A percentile compares a stretch with the other conserved stretches of the same genome.
These are phyloP conservation scores for Catharus minimus DNA, from an alignment of 2,113 vertebrate genomes.

Conservation along the genomic window DNA sequence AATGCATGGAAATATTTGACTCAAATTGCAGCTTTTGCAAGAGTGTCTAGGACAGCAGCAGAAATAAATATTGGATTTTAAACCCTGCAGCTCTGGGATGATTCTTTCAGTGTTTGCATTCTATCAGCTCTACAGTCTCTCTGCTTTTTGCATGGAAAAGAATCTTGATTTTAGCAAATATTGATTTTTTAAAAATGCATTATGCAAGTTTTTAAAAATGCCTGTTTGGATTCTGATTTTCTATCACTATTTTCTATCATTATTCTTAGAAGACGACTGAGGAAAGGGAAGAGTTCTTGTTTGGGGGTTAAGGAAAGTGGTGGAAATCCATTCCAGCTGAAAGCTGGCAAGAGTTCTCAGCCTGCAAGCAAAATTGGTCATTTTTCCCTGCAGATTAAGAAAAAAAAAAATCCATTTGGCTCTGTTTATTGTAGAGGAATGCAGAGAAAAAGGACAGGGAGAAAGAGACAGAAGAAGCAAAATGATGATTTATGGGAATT, in stretches of 20 bases:
- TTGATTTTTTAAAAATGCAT: neutral
- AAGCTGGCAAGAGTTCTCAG: neutral
- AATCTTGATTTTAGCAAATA: neutral
- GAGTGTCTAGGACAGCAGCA: neutral
- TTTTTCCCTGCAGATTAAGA: constrained; percentile 12
- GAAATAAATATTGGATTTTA: neutral
- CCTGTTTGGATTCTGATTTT: neutral
- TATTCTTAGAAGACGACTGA: neutral
- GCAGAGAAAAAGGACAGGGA: neutral
- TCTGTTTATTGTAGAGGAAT: neutral
- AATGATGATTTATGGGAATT: neutral
- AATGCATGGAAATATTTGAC: neutral
- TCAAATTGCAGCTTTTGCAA: neutral
- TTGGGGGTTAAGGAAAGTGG: neutral
- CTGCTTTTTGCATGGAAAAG: neutral
- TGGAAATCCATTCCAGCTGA: constrained; percentile 26
- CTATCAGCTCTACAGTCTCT: neutral
- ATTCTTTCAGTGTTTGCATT: neutral
- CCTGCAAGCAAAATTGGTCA: constrained; percentile 8
- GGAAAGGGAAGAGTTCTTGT: neutral
- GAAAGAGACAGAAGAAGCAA: neutral
- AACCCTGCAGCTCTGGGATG: neutral
- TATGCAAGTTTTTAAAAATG: neutral
- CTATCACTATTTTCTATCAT: neutral
- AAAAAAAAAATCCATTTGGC: constrained; percentile 4